Evolutionary conservation across 2,888 invertebrate species (phyloP), one percentile per base, ranked within the genome.

Genomic region (Camponotus fellah): DNA sequence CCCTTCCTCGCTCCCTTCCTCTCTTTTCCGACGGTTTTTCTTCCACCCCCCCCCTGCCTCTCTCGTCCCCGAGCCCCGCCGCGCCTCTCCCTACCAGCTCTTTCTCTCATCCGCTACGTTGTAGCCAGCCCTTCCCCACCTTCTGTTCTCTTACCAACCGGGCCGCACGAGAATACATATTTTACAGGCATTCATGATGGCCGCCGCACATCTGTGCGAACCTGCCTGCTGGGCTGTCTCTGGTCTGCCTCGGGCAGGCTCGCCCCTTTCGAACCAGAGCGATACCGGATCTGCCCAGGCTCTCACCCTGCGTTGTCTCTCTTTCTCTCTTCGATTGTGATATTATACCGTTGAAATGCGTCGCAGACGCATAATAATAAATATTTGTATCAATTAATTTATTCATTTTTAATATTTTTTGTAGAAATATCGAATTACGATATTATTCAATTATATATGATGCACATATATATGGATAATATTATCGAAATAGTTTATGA

Each of bases 141-240:
- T 64, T 26, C 71, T 58, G 72, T 66, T 37, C 85, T 81, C 82
- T 87, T 85, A 81, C 90, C 90, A 86, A 86, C 88, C 88, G 88
- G 91, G 86, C 88, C 87, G 88, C 92, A 90, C 90, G 90, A 92
- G 93, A 94, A 94, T 94, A 95, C 94, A 95, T 95, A 95, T 95
- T 95, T 95, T 92, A 95, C 94, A 92, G 93, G 92, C 94, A 94
- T 94, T 94, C 95, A 95, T 95, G 94, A 95, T 95, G 95, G 95
- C 95, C 94, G 95, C 95, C 94, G 93, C 92, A 93, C 94, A 94
- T 94, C 94, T 94, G 94, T 94, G 93, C 93, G 92, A 94, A 94
- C 94, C 93, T 93, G 94, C 94, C 93, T 92, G 92, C 88, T 88
- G 86, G 82, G 58, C 81, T 87, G 87, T 86, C 87, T 89, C 86